Percentiles rank a stretch among this genome's conserved stretches.
These are phyloP conservation scores for Cryptocephalus moraei DNA, from an alignment of 2,888 invertebrate species.

Conservation along the genomic window DNA sequence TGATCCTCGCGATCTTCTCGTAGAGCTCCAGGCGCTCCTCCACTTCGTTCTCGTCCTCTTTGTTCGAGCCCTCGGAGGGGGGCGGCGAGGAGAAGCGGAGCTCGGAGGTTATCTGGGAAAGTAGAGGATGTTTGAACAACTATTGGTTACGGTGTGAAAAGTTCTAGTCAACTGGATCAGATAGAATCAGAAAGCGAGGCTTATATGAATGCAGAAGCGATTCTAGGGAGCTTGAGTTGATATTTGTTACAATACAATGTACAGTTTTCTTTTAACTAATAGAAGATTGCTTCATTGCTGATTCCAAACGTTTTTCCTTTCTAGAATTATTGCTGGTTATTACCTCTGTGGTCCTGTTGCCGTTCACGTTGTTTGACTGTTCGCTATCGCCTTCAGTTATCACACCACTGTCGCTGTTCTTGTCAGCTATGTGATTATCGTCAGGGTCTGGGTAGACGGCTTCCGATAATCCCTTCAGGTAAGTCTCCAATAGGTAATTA, in stretches of 20 bases:
- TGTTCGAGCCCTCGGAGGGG: slow-evolving; percentile 33
- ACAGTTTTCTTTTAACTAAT: too few species aligned
- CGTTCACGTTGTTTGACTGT: slow-evolving; percentile 26
- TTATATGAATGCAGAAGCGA: too few species aligned
- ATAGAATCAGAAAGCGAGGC: too few species aligned
- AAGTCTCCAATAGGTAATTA: slow-evolving; percentile 70
- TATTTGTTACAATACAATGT: too few species aligned
- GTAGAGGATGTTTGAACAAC: background rate
- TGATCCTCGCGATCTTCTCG: slow-evolving; percentile 62
- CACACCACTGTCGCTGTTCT: slow-evolving; percentile 61
- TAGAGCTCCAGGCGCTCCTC: slow-evolving; percentile 58
- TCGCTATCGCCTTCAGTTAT: slow-evolving; percentile 56
- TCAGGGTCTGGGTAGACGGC: slow-evolving; percentile 34
- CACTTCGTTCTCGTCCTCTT: slow-evolving; percentile 44
- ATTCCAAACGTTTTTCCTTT: too few species aligned
- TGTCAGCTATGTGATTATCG: slow-evolving; percentile 43
- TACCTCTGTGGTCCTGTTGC: slow-evolving; percentile 30
- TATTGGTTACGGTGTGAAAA: too few species aligned
- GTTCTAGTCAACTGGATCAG: too few species aligned
- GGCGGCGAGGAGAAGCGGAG: slow-evolving; percentile 33
- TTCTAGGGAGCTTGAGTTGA: too few species aligned
- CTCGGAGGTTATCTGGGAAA: slow-evolving; percentile 28
- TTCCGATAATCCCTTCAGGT: slow-evolving; percentile 50
- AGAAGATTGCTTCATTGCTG: too few species aligned
- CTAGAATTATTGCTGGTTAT: background rate